Evolutionary conservation across 2,797 vertebrate species (phyloP).

Genomic region (Mus minutoides): DNA sequence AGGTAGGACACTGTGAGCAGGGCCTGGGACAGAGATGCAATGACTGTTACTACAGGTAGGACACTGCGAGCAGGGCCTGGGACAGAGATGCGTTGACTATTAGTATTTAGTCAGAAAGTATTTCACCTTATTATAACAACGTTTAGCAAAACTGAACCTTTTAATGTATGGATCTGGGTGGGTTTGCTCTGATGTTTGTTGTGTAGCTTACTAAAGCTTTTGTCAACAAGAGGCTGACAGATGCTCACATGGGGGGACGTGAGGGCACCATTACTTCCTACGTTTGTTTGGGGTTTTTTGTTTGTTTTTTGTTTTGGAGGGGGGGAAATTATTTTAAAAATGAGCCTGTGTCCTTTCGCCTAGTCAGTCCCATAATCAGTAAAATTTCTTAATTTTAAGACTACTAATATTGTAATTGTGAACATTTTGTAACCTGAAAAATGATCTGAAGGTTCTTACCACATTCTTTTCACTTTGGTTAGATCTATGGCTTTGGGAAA

Average conservation of each 20-base stretch:
- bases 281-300: neutral
- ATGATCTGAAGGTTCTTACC: neutral
- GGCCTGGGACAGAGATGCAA: too few species aligned
- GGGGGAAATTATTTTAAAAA: neutral
- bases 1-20: too few species aligned
- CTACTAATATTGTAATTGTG: neutral
- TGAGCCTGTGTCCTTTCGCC: neutral
- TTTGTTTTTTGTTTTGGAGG: neutral
- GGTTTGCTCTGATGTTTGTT: neutral
- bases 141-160: neutral
- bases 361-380: neutral
- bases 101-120: constrained; percentile 24
- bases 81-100: too few species aligned
- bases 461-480: neutral
- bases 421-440: neutral
- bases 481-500: neutral
- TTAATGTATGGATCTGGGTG: neutral
- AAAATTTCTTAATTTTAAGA: constrained; percentile 38
- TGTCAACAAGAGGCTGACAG: neutral
- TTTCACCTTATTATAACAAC: neutral
- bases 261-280: neutral
- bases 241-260: neutral
- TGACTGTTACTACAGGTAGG: too few species aligned
- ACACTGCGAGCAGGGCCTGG: too few species aligned
- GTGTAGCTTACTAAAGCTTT: neutral